These are phyloP conservation scores for Pitta sordida DNA, from an alignment of 2,113 vertebrate genomes.

Conservation along the genomic window DNA sequence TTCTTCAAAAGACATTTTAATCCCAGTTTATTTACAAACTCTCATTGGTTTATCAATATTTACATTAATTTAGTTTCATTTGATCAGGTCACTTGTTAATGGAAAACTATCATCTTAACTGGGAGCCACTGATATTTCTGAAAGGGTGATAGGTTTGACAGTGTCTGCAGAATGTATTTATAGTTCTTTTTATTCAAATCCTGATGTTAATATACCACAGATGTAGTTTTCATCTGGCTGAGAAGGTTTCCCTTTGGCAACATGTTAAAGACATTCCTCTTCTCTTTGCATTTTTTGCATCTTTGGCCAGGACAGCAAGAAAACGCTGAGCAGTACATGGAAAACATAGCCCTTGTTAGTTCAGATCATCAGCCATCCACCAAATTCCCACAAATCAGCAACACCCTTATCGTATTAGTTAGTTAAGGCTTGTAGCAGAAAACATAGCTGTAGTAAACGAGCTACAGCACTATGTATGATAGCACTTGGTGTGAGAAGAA, in stretches of 20 bases:
- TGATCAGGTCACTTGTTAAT: neutral
- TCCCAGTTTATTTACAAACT: neutral
- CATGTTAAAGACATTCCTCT: neutral
- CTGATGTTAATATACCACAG: neutral
- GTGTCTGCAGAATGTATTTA: neutral
- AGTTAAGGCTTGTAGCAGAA: neutral
- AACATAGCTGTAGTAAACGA: neutral
- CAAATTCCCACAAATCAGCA: neutral
- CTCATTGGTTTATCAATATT: neutral
- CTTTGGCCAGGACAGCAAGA: neutral
- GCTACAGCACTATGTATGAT: neutral
- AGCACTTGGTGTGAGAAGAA: neutral
- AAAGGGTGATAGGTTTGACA: neutral
- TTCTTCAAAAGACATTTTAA: neutral
- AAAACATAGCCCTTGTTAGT: neutral
- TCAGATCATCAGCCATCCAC: neutral
- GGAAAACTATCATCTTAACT: neutral
- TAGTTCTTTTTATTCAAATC: neutral
- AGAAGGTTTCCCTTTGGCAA: neutral
- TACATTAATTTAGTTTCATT: neutral
- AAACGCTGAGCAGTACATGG: neutral
- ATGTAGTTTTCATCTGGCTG: neutral
- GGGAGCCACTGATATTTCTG: neutral
- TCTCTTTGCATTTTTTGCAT: neutral
- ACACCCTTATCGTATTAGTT: neutral